A percentile compares a stretch with the other conserved stretches of the same genome.
These are phyloP conservation scores for Drosophila niveifrons DNA, from an alignment of 2,888 invertebrate genomes.

Conservation along the genomic window DNA sequence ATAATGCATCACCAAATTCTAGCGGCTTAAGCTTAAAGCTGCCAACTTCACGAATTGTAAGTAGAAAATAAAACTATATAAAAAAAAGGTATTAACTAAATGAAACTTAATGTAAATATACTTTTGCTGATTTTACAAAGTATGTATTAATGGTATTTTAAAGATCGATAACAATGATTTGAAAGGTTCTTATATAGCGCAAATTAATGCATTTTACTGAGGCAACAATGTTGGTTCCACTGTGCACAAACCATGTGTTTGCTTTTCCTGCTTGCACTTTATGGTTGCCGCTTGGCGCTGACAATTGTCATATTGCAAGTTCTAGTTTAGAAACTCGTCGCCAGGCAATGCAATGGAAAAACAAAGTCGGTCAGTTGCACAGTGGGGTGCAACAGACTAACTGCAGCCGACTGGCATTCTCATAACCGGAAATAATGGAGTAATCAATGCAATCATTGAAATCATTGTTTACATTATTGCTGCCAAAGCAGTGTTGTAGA, in stretches of 20 bases:
- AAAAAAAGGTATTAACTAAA: no score
- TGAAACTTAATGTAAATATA: not conserved
- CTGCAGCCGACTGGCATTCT: no score
- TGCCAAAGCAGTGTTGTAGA: not conserved
- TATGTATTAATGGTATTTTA: not conserved
- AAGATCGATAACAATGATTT: not conserved
- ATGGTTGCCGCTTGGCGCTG: conserved; percentile 10
- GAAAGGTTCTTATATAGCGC: no score
- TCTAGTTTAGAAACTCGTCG: conserved; percentile 32
- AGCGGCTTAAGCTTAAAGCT: no score
- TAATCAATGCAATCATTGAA: not conserved
- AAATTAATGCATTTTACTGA: not conserved
- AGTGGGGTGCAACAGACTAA: conserved; percentile 1
- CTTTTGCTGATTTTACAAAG: not conserved
- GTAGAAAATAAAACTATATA: no score
- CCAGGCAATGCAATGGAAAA: not conserved
- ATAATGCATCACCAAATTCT: no score
- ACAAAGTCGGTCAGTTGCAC: conserved; percentile 21
- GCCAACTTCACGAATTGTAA: no score
- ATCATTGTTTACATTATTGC: not conserved
- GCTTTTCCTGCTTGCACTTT: conserved; percentile 31
- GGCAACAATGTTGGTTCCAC: conserved; percentile 16
- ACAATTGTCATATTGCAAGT: conserved; percentile 14
- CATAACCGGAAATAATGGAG: conserved; percentile 4
- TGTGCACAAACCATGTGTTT: conserved; percentile 24